Evolutionary conservation across 2,797 vertebrate species (phyloP).

Genomic region (Eupleurogrammus muticus): DNA sequence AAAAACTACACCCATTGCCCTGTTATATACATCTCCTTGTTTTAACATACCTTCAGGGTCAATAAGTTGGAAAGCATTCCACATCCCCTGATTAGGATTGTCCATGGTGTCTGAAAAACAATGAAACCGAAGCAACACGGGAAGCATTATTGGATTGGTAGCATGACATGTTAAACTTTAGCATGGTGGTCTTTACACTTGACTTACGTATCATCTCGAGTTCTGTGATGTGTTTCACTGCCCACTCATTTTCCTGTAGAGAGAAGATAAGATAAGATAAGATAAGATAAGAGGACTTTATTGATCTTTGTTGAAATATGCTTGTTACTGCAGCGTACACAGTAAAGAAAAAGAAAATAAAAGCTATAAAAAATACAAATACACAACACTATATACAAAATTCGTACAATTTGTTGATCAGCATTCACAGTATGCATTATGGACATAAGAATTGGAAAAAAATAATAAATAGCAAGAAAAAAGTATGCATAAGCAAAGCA

Average conservation of each 20-base stretch:
- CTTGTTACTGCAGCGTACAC: too few relatives aligned
- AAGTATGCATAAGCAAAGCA: too few relatives aligned
- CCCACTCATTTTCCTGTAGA: slow-evolving; percentile 84
- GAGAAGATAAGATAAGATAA: too few relatives aligned
- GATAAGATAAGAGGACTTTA: too few relatives aligned
- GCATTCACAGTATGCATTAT: too few relatives aligned
- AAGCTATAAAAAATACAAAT: too few relatives aligned
- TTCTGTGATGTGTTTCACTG: slow-evolving; percentile 84
- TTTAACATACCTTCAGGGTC: slow-evolving; percentile 83
- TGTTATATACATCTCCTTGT: background rate
- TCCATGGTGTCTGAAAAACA: slow-evolving; percentile 85
- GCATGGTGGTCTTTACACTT: slow-evolving; percentile 59
- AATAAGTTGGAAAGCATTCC: slow-evolving; percentile 88
- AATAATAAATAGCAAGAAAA: too few relatives aligned
- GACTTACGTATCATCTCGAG: slow-evolving; percentile 95
- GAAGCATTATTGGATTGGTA: background rate
- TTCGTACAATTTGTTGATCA: too few relatives aligned
- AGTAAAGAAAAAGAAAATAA: too few relatives aligned
- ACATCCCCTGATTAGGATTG: slow-evolving; percentile 85
- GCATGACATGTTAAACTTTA: background rate
- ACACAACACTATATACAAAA: too few relatives aligned
- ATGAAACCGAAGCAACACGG: background rate
- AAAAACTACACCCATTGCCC: background rate
- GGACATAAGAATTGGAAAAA: too few relatives aligned
- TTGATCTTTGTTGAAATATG: too few relatives aligned